Conservation (phyloP, 2,888 invertebrate genomes). For the Apomyelois bistriatella region DNA sequence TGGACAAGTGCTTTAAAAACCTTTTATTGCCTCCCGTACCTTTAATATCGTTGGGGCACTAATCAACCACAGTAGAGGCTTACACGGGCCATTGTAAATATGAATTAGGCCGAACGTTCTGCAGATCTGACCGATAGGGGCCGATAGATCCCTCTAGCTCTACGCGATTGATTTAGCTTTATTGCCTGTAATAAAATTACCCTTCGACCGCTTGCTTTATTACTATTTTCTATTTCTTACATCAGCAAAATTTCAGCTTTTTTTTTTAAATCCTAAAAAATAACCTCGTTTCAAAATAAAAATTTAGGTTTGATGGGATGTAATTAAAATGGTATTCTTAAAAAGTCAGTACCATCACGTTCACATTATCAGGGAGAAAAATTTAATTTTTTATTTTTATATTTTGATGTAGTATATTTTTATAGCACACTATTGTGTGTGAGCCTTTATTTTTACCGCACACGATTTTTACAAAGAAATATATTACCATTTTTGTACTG, state of each 20-base stretch:
- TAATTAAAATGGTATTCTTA: too few relatives aligned
- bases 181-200: constrained; percentile 64
- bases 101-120: constrained; percentile 39
- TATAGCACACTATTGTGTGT: too few relatives aligned
- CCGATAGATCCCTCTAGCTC: constrained; percentile 47
- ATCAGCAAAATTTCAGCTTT: background rate
- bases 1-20: too few relatives aligned
- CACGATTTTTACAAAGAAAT: too few relatives aligned
- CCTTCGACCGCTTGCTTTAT: constrained; percentile 31
- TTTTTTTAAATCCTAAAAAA: background rate
- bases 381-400: too few relatives aligned
- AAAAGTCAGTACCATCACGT: too few relatives aligned
- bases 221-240: constrained; percentile 22
- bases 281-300: too few relatives aligned
- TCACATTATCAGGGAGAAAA: too few relatives aligned
- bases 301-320: too few relatives aligned
- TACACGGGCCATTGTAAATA: constrained; percentile 36
- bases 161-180: constrained; percentile 68
- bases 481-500: too few relatives aligned
- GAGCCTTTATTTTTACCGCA: too few relatives aligned
- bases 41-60: background rate
- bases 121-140: constrained; percentile 51
- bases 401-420: too few relatives aligned
- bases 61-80: constrained; percentile 12
- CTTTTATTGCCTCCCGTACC: background rate